phyloP scores from a whole-genome alignment of 2,113 vertebrate genomes.

The Fulica atra region DNA sequence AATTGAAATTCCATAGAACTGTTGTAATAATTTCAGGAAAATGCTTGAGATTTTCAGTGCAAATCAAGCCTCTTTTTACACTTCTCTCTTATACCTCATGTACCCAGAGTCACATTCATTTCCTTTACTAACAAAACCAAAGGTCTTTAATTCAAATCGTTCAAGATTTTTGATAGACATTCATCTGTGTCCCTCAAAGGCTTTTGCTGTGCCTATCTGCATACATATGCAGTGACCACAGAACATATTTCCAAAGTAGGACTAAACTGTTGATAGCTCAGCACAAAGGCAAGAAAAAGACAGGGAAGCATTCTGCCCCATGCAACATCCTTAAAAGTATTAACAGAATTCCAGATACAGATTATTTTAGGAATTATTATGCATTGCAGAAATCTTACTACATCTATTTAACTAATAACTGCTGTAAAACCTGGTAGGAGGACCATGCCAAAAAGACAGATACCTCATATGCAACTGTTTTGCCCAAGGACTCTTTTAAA shows the following conservation, averaged over 20 bases:
- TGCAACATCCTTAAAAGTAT: background rate
- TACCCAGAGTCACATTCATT: background rate
- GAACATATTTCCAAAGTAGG: fast-evolving
- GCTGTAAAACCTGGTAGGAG: background rate
- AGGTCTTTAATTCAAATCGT: background rate
- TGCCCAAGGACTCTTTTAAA: background rate
- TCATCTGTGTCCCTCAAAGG: background rate
- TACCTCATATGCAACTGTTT: background rate
- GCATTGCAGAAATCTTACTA: background rate
- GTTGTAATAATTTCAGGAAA: background rate
- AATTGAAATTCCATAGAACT: background rate
- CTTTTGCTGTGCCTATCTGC: background rate
- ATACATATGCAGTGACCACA: background rate
- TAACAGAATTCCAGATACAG: background rate
- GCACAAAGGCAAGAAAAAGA: background rate
- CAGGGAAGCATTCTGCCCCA: background rate
- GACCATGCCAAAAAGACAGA: background rate
- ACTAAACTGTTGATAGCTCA: background rate
- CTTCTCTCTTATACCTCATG: background rate
- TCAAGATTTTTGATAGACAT: background rate
- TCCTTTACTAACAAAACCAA: background rate
- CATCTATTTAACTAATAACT: background rate
- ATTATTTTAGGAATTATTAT: background rate
- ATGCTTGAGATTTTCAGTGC: background rate
- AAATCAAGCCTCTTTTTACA: background rate